Base-by-base conservation (phyloP, 2,797 vertebrate genomes). In the Aphelocoma californica region DNA sequence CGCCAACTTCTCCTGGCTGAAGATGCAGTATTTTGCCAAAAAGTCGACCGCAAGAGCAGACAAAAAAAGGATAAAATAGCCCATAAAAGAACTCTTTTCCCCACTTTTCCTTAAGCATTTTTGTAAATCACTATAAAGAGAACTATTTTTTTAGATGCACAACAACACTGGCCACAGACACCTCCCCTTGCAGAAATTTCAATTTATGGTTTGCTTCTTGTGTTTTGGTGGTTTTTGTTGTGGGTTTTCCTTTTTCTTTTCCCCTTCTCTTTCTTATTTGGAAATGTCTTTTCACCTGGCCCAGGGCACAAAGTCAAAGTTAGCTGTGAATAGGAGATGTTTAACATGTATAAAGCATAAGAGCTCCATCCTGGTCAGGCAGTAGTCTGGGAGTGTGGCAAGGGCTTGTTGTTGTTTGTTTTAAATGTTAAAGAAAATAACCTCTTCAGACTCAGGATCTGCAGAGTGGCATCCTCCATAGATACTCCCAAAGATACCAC, bases 21-120 rank as follows among this genome's bases (percentile, higher is more conserved):
- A 99, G 97, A 99, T 99, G 98, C 98, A 98, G 96, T 98, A 98
- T 98, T 99, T 99, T 98, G 99, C 98, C 98, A 99, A 98, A 98
- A 99, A 99, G 98, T 99, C 98, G 96, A 98, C 98, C 98, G 98
- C 96, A 98, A 98, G 96, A 98, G 95, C 97, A 96, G 97, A 94
- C 92, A 96, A 95, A 96, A 93, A 95, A 81, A 44, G 78, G 71
- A 94, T 95, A 91, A 98, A 98, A 95, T 91, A 95, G 81, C 51
- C 90, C 93, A 92, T 93, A 94, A 97, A 97, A 96, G 87, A 89
- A 71, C 84, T 48, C 45, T 86, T 93, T 91, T 15, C 79, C 62
- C 34, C 60, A 77, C 45, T 88, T 88, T 90, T 92, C 65, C 86
- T 82, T 94, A 83, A 84, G 74, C 79, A 94, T 93, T 97, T 98